phyloP scores from a whole-genome alignment of 2,888 invertebrate genomes.

The Pseudolycoriella hygida region DNA sequence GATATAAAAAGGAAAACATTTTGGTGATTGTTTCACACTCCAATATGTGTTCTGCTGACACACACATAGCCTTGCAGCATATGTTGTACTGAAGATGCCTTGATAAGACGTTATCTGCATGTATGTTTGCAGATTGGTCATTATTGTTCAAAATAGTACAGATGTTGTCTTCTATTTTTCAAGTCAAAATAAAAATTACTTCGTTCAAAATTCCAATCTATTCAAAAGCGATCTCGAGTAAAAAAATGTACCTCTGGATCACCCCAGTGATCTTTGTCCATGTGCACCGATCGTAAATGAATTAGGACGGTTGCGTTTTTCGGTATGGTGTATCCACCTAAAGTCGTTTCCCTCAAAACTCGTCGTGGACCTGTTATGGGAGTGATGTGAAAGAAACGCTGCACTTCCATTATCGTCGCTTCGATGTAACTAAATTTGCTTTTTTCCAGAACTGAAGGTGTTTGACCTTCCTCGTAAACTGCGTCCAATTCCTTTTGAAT shows the following conservation, averaged over 20 bases:
- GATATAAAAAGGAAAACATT: no score
- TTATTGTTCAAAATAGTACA: no score
- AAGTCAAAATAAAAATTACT: no score
- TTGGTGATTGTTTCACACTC: no score
- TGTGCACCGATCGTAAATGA: conserved; percentile 35
- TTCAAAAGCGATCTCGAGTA: no score
- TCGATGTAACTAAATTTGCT: conserved; percentile 33
- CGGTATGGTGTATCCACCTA: conserved; percentile 37
- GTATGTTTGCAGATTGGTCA: no score
- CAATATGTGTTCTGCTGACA: no score
- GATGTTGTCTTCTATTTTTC: no score
- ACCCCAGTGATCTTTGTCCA: conserved; percentile 37
- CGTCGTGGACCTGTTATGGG: conserved; percentile 39
- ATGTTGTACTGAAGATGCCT: no score
- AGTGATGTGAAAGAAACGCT: conserved; percentile 34
- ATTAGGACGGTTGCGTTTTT: conserved; percentile 34
- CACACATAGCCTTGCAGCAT: no score
- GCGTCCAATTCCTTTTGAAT: conserved; percentile 35
- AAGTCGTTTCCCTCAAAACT: conserved; percentile 32
- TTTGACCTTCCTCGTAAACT: conserved; percentile 17
- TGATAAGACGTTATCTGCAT: no score
- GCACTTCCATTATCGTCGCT: conserved; percentile 38
- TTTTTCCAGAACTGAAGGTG: conserved; percentile 22
- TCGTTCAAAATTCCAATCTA: no score
- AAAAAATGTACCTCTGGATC: conserved; percentile 31